A percentile compares a stretch with the other conserved stretches of the same genome.
Evolutionary conservation across 1,140 invertebrate genomes (phyloP).

Genomic region (Sycophila sp.): DNA sequence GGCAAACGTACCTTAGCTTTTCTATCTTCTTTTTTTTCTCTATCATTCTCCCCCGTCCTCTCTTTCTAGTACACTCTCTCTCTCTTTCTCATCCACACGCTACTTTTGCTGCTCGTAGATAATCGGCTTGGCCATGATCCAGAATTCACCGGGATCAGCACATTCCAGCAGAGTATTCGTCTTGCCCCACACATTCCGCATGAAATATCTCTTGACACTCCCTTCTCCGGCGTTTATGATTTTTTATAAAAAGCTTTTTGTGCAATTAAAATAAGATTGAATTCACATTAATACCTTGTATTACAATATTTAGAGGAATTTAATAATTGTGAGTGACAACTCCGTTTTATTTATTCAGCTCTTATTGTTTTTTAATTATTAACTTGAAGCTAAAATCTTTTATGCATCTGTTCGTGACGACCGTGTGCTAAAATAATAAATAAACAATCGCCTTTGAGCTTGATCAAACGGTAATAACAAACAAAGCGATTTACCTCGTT

Average conservation of each 20-base stretch:
- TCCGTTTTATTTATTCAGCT: neutral
- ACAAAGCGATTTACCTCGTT: too few species aligned
- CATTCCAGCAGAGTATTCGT: conserved; percentile 18
- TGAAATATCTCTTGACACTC: conserved; percentile 4
- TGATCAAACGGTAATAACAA: too few species aligned
- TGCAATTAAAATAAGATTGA: too few species aligned
- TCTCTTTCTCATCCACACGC: neutral
- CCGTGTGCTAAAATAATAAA: too few species aligned
- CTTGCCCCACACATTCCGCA: conserved; percentile 10
- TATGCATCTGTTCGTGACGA: too few species aligned
- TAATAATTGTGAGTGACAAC: neutral
- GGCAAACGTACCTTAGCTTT: neutral
- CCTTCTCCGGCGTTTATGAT: neutral
- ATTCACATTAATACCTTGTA: too few species aligned
- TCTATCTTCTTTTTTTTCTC: neutral
- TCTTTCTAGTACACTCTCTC: too few species aligned
- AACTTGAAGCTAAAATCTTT: too few species aligned
- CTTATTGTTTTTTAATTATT: too few species aligned
- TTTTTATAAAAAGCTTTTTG: neutral
- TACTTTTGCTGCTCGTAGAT: conserved; percentile 9
- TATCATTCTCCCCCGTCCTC: neutral
- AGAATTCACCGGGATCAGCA: conserved; percentile 22
- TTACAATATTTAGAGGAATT: too few species aligned
- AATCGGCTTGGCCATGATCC: conserved; percentile 24
- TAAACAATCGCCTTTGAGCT: too few species aligned